Conservation (phyloP, 2,888 invertebrate genomes). For the Mongoloraphidia duomilia region DNA sequence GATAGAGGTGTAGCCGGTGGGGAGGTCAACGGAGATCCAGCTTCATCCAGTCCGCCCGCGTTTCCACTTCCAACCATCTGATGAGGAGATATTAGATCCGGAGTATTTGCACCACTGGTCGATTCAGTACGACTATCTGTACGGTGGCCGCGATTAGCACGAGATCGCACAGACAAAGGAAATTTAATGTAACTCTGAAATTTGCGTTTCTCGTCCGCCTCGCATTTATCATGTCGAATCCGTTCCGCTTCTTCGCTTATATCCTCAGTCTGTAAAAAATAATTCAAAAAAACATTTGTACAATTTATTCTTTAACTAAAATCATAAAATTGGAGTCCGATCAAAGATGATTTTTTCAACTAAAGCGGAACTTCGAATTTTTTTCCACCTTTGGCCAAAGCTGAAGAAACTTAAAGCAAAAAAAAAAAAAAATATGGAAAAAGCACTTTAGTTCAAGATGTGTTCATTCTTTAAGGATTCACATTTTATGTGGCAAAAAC, state of each 20-base stretch:
- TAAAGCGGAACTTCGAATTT: no score
- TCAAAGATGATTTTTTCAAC: no score
- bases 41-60: constrained; percentile 10
- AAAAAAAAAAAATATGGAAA: no score
- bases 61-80: constrained; percentile 31
- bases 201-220: constrained; percentile 66
- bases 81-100: constrained; percentile 51
- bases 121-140: constrained; percentile 53
- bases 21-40: constrained; percentile 31
- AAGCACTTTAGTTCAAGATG: no score
- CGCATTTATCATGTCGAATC: constrained; percentile 61
- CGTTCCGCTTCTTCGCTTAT: constrained; percentile 58
- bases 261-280: constrained; percentile 50
- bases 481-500: no score
- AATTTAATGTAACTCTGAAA: constrained; percentile 43
- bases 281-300: constrained; percentile 3
- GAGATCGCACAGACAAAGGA: constrained; percentile 31
- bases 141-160: constrained; percentile 39
- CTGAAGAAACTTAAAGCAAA: no score
- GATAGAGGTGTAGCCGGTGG: constrained; percentile 37
- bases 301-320: neutral
- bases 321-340: no score
- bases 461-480: no score
- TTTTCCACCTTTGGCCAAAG: constrained; percentile 20
- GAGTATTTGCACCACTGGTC: constrained; percentile 54